These are phyloP conservation scores for Aspidiotus destructor DNA, from an alignment of 2,888 invertebrate species.

Conservation along the genomic window DNA sequence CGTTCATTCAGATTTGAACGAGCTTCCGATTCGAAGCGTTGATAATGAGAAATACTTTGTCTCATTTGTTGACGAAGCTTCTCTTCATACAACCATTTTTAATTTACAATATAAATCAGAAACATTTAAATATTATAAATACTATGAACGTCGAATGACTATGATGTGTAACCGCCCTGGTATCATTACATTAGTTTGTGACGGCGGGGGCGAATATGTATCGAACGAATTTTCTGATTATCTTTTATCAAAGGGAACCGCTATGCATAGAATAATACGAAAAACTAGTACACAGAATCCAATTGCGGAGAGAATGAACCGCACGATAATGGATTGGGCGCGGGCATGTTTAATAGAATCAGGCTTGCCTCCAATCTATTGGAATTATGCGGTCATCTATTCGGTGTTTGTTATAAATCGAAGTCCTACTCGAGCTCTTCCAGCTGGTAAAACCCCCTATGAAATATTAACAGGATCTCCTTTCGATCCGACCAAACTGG, in stretches of 20 bases:
- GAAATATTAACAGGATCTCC: too few species aligned
- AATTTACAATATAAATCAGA: slow-evolving; percentile 39
- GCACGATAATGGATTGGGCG: background rate
- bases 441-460: too few species aligned
- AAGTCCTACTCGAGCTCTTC: too few species aligned
- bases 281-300: slow-evolving; percentile 40
- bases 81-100: slow-evolving; percentile 38
- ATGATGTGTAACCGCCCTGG: slow-evolving; percentile 39
- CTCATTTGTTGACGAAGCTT: slow-evolving; percentile 40
- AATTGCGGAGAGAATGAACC: slow-evolving; percentile 29
- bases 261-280: slow-evolving; percentile 38
- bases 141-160: slow-evolving; percentile 35
- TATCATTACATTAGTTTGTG: slow-evolving; percentile 37
- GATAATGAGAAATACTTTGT: slow-evolving; percentile 38
- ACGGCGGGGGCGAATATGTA: slow-evolving; percentile 38
- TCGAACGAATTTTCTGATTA: slow-evolving; percentile 35
- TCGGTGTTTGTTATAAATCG: too few species aligned
- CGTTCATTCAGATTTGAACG: background rate
- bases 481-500: too few species aligned
- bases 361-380: too few species aligned
- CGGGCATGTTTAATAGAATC: background rate
- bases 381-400: too few species aligned
- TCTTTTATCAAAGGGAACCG: slow-evolving; percentile 38
- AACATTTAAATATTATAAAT: slow-evolving; percentile 37
- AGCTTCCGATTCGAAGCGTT: background rate